These are phyloP conservation scores for Chlorodrepanis virens DNA, from an alignment of 2,113 vertebrate species.

Conservation along the genomic window DNA sequence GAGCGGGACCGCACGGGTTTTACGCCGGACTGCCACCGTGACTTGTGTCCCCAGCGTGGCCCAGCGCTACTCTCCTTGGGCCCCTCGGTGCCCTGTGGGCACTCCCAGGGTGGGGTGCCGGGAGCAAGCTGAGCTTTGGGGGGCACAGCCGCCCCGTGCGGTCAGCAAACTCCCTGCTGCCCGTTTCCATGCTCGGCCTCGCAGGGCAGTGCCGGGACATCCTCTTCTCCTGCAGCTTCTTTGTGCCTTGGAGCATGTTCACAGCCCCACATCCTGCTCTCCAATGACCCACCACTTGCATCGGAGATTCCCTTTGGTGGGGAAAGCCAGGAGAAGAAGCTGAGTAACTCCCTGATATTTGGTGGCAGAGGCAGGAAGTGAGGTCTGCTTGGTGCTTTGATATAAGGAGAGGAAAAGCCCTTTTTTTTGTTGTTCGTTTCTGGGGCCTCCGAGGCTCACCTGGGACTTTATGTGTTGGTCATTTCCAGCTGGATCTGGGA, in stretches of 20 bases:
- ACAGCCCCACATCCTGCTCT: neutral
- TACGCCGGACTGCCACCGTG: neutral
- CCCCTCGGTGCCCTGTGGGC: neutral
- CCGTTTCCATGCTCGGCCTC: rapidly evolving
- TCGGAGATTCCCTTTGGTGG: neutral
- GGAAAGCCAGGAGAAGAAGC: neutral
- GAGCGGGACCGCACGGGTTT: neutral
- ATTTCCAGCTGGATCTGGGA: neutral
- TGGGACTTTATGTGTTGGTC: neutral
- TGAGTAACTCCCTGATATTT: neutral
- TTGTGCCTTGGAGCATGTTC: neutral
- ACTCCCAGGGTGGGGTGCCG: neutral
- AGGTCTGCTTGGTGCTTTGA: neutral
- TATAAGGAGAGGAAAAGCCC: neutral
- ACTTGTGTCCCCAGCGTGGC: neutral
- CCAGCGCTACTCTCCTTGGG: neutral
- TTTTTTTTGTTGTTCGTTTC: neutral
- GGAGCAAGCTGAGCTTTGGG: neutral
- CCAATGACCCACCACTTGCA: neutral
- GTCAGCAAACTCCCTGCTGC: neutral
- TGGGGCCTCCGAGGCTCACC: neutral
- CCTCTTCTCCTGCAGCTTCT: neutral
- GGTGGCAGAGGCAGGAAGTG: neutral
- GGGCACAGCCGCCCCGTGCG: neutral
- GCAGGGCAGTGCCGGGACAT: neutral